Conservation (phyloP, 1,140 invertebrate species). For the Micrasema longulum region DNA sequence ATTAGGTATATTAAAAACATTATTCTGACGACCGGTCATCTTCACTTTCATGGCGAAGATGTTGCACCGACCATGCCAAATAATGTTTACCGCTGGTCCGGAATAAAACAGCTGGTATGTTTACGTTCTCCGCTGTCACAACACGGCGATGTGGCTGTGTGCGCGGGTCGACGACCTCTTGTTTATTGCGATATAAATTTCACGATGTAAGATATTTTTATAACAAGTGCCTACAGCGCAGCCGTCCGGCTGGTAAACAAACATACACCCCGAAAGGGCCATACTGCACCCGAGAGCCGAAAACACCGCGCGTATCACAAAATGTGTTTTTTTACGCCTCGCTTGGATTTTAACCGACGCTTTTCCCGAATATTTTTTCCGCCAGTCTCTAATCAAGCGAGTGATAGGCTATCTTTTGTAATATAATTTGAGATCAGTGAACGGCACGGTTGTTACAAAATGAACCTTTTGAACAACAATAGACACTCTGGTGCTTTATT, state of each 20-base stretch:
- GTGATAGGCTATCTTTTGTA: conserved; percentile 23
- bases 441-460: conserved; percentile 6
- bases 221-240: neutral
- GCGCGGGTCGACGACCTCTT: conserved; percentile 13
- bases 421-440: conserved; percentile 18
- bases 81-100: too few species aligned
- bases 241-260: neutral
- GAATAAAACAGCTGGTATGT: neutral
- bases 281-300: neutral
- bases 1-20: too few species aligned
- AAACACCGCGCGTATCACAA: neutral
- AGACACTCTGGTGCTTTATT: too few species aligned
- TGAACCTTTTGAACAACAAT: too few species aligned
- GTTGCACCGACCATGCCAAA: neutral
- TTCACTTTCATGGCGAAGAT: neutral
- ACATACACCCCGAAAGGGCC: neutral
- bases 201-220: conserved; percentile 38
- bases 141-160: conserved; percentile 5
- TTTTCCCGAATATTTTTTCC: neutral
- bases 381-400: conserved; percentile 10
- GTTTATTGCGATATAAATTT: conserved; percentile 43
- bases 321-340: neutral
- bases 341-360: neutral
- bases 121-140: conserved; percentile 29
- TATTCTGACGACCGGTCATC: neutral